A percentile compares a stretch with the other conserved stretches of the same genome.
phyloP scores from a whole-genome alignment of 2,888 invertebrate species.

The Caradrina clavipalpis region DNA sequence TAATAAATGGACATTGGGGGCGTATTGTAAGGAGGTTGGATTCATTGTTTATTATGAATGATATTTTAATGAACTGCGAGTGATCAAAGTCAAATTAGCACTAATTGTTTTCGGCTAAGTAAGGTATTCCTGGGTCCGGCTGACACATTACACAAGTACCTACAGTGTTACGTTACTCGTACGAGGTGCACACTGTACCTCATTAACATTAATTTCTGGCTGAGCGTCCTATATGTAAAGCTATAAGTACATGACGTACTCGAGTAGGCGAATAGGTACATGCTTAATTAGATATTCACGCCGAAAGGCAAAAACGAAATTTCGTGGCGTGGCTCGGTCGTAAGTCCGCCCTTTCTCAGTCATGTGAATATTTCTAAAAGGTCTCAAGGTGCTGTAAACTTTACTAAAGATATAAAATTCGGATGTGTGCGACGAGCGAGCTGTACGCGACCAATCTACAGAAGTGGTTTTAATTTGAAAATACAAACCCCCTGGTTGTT shows the following conservation, averaged over 20 bases:
- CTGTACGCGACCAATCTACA: constrained; percentile 15
- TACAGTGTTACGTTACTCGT: constrained; percentile 3
- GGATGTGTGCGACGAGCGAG: constrained; percentile 15
- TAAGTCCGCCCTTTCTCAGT: constrained; percentile 42
- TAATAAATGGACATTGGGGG: constrained; percentile 52
- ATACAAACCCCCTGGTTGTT: constrained; percentile 8
- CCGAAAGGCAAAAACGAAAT: constrained; percentile 59
- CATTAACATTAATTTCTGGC: constrained; percentile 45
- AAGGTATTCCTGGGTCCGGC: background rate
- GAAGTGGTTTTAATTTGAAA: constrained; percentile 37
- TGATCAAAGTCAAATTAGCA: constrained; percentile 42
- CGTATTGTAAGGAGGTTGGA: constrained; percentile 42
- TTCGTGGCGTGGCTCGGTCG: constrained; percentile 47
- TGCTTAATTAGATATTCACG: constrained; percentile 63
- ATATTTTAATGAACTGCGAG: constrained; percentile 32
- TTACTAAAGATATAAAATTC: constrained; percentile 41
- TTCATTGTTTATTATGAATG: constrained; percentile 47
- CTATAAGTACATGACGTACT: constrained; percentile 25
- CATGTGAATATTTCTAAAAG: constrained; percentile 49
- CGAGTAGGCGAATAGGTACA: constrained; percentile 31
- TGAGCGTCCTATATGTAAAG: constrained; percentile 24
- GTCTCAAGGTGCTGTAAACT: constrained; percentile 42
- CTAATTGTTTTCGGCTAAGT: constrained; percentile 13
- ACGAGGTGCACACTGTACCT: constrained; percentile 30
- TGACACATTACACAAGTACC: constrained; percentile 10